Conservation (phyloP, 2,797 vertebrate species). For the Rallus crepitans region DNA sequence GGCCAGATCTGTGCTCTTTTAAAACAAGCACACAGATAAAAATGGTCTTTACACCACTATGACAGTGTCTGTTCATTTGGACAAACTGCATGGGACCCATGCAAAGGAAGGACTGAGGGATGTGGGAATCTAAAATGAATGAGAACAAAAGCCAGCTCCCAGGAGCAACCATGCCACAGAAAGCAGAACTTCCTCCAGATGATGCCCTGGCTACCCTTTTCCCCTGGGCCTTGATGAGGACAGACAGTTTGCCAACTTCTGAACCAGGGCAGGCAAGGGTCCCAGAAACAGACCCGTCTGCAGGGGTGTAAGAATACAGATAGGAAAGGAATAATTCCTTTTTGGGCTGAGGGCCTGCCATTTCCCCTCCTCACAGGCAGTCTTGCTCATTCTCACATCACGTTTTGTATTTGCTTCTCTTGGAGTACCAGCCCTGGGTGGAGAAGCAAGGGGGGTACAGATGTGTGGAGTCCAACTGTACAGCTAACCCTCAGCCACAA, state of each 20-base stretch:
- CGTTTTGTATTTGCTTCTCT: neutral
- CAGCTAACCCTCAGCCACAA: neutral
- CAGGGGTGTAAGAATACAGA: neutral
- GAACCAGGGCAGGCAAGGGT: neutral
- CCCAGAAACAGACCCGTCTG: neutral
- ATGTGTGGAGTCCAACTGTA: fast-evolving
- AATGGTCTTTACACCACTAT: neutral
- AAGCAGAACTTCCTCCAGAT: neutral
- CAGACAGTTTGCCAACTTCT: neutral
- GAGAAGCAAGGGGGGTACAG: neutral
- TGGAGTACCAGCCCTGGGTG: neutral
- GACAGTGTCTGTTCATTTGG: constrained; percentile 19
- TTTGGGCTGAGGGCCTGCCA: neutral
- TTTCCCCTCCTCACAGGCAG: neutral
- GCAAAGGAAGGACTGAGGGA: constrained; percentile 24
- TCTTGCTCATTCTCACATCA: neutral
- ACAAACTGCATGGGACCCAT: constrained; percentile 22
- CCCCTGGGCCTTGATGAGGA: fast-evolving
- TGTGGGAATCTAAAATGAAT: constrained; percentile 4
- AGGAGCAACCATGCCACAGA: neutral
- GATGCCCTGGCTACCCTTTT: neutral
- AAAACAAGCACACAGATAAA: neutral
- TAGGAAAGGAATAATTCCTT: neutral
- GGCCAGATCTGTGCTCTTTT: neutral
- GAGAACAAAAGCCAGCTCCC: constrained; percentile 6